phyloP scores from a whole-genome alignment of 2,113 vertebrate species.

The Scartelaos histophorus region DNA sequence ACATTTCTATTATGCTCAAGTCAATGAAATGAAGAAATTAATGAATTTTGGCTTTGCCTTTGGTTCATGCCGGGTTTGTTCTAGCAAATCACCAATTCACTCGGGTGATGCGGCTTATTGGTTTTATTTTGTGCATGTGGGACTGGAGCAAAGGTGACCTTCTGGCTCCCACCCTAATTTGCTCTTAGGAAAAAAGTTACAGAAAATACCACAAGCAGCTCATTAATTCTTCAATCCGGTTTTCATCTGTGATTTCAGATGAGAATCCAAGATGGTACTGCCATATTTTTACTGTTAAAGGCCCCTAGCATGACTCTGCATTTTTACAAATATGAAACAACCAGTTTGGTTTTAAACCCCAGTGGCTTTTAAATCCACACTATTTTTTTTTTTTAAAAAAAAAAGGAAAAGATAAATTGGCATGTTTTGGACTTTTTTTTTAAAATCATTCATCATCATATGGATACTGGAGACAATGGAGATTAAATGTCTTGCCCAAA shows the following conservation, averaged over 20 bases:
- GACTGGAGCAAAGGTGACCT: not conserved
- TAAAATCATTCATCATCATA: too few relatives aligned
- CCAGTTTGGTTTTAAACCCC: too few relatives aligned
- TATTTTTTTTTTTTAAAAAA: too few relatives aligned
- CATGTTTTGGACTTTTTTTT: too few relatives aligned
- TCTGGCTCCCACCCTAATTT: not conserved
- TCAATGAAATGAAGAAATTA: not conserved
- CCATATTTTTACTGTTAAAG: not conserved
- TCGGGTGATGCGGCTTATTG: not conserved
- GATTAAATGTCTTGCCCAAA: not conserved
- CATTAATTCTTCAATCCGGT: not conserved
- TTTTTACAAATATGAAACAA: too few relatives aligned
- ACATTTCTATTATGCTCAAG: slow-evolving; percentile 2
- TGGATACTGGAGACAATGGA: not conserved
- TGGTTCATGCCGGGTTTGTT: not conserved
- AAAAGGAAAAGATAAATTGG: too few relatives aligned
- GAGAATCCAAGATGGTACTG: not conserved
- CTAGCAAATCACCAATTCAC: not conserved
- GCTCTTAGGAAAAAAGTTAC: not conserved
- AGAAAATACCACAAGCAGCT: not conserved
- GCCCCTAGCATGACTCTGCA: too few relatives aligned
- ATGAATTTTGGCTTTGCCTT: not conserved
- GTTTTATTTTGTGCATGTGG: not conserved
- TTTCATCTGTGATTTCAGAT: not conserved
- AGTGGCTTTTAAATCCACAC: too few relatives aligned